Evolutionary conservation across 2,113 vertebrate species (phyloP).

Genomic region (Heloderma charlesbogerti): DNA sequence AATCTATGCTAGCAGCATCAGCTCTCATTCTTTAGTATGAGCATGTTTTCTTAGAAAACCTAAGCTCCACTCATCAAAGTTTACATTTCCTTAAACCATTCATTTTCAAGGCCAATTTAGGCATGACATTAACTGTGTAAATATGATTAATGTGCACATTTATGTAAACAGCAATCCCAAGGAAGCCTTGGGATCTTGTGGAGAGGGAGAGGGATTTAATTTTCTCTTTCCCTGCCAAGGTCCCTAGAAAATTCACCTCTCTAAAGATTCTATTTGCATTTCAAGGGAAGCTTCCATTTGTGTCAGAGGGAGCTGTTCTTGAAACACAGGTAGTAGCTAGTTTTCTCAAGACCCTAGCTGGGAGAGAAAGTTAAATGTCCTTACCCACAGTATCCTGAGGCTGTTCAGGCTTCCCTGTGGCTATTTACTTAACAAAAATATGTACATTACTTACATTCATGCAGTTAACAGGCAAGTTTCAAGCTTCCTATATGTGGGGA

Average conservation of each 20-base stretch:
- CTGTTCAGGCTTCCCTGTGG: too few relatives aligned
- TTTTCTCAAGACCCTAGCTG: neutral
- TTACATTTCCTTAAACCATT: neutral
- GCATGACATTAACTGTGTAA: neutral
- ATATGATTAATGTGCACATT: neutral
- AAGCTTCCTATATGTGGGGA: too few relatives aligned
- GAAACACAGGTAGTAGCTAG: neutral
- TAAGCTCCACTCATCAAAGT: neutral
- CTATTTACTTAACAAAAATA: too few relatives aligned
- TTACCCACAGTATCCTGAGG: too few relatives aligned
- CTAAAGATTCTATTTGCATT: neutral
- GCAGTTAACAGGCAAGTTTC: too few relatives aligned
- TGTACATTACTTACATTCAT: too few relatives aligned
- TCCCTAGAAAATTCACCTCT: neutral
- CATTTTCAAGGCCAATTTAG: neutral
- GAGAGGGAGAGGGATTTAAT: neutral
- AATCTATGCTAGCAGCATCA: neutral
- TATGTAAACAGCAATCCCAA: neutral
- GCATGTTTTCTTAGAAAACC: neutral
- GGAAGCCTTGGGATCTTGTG: neutral
- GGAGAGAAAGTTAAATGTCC: too few relatives aligned
- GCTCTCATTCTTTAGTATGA: constrained; percentile 1
- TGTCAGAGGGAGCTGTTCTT: neutral
- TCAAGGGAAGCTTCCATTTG: neutral
- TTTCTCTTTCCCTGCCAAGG: neutral